A percentile compares a stretch with the other conserved stretches of the same genome.
Evolutionary conservation across 1,140 invertebrate genomes (phyloP).

Genomic region (Zophobas atratus): DNA sequence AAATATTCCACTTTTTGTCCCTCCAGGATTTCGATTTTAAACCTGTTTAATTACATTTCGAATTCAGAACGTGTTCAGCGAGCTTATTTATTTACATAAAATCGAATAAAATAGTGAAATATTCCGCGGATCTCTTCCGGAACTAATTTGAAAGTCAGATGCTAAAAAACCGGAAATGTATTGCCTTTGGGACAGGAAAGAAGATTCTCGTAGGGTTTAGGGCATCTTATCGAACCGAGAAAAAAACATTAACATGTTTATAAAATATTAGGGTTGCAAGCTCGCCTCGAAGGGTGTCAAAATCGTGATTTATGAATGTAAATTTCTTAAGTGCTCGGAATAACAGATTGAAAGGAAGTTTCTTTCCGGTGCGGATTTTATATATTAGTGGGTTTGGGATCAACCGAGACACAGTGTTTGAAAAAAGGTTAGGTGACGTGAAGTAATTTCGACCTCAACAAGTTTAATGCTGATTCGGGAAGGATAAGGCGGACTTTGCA

Average conservation of each 20-base stretch:
- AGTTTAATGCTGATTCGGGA: neutral
- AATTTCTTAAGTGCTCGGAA: neutral
- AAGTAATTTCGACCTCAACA: neutral
- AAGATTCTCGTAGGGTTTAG: slow-evolving; percentile 20
- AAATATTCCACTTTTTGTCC: neutral
- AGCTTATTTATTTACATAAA: slow-evolving; percentile 25
- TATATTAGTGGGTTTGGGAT: too few species aligned
- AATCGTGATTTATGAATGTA: slow-evolving; percentile 20
- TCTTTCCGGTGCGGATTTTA: neutral
- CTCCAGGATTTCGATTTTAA: neutral
- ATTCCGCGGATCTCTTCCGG: slow-evolving; percentile 21
- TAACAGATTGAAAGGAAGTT: neutral
- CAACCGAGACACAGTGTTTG: too few species aligned
- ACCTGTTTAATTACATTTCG: slow-evolving; percentile 15
- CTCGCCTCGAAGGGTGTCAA: neutral
- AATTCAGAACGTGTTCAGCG: neutral
- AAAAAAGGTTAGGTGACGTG: too few species aligned
- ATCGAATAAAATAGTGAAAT: slow-evolving; percentile 19
- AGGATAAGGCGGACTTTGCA: too few species aligned
- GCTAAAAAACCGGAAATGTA: slow-evolving; percentile 15
- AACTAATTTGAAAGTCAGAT: slow-evolving; percentile 36
- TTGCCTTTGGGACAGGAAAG: slow-evolving; percentile 17
- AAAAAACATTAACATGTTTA: slow-evolving; percentile 31
- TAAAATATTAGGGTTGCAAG: slow-evolving; percentile 7
- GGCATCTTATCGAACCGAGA: slow-evolving; percentile 2